These are phyloP conservation scores for Heliconius himera DNA, from an alignment of 1,140 invertebrate species.

Conservation along the genomic window DNA sequence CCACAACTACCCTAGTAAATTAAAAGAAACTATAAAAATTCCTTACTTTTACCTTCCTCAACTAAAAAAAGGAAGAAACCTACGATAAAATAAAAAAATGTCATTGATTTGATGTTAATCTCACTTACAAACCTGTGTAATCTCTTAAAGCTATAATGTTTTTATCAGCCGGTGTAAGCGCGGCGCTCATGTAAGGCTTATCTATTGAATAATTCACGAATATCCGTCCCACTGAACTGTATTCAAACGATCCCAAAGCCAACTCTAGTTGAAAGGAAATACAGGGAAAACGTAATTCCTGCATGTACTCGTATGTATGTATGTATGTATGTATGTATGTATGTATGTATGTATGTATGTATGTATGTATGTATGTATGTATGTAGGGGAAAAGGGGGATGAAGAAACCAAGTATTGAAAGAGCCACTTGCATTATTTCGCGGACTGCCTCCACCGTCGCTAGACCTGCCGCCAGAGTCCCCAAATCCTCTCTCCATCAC, in stretches of 20 bases:
- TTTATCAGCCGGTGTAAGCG: not conserved
- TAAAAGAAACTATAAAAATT: not conserved
- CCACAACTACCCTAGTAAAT: too few species aligned
- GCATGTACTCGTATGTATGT: not conserved
- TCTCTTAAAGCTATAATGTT: slow-evolving; percentile 2
- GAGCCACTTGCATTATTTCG: too few species aligned
- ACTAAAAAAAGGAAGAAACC: not conserved
- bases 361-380: not conserved
- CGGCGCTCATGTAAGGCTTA: slow-evolving; percentile 5
- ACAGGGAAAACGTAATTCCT: not conserved
- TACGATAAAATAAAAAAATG: not conserved
- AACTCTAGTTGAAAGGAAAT: slow-evolving; percentile 1
- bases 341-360: not conserved
- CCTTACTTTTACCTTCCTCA: not conserved
- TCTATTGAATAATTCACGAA: slow-evolving; percentile 12
- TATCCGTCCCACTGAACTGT: slow-evolving; percentile 12
- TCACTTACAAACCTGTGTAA: not conserved
- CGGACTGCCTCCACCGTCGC: too few species aligned
- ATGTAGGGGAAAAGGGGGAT: too few species aligned
- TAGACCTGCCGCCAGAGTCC: too few species aligned
- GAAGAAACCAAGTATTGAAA: too few species aligned
- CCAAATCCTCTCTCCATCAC: too few species aligned
- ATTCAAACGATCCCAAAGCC: slow-evolving; percentile 1
- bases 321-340: not conserved
- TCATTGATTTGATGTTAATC: not conserved